Evolutionary conservation across 2,113 vertebrate species (phyloP), one percentile per base, ranked within the genome.

Genomic region (Prinia subflava): DNA sequence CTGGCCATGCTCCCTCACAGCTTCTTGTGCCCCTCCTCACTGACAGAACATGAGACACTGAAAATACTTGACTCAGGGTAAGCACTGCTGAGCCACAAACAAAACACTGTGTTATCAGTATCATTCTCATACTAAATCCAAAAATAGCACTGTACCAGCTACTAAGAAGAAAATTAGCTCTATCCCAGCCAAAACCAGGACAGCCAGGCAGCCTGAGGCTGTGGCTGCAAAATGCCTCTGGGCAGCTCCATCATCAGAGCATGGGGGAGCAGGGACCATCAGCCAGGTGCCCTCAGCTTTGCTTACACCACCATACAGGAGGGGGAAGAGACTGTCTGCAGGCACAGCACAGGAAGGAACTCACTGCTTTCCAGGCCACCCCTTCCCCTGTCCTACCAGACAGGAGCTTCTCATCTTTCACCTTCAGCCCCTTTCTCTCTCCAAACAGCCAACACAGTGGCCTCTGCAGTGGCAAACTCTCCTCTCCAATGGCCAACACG

Each of bases 121-220:
- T 62, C 50, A 60, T 74, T 74, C 60, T 86, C 68, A 21, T 53
- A 18, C 19, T 86, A 75, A 91, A 86, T 85, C 67, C 24, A 35
- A 73, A 80, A 67, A 3, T 46, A 55, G 68, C 41, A 33, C 53
- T 86, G 53, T 28, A 81, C 22, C 75, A 68, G 83, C 47, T 75
- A 33, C 83, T 75, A 62, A 74, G 83, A 86, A 55, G 62, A 81
- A 62, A 81, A 81, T 91, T 91, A 75, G 76, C 41, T 86, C 76
- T 56, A 44, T 75, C 55, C 60, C 67, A 68, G 75, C 11, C 41
- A 24, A 74, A 75, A 91, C 20, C 62, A 81, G 83, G 69, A 62
- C 55, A 86, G 11, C 14, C 44, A 87, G 59, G 35, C 63, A 81
- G 83, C 49, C 65, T 23, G 12, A 33, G 21, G 13, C 35, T 73